Evolutionary conservation across 1,140 invertebrate species (phyloP).

Genomic region (Drosophila seguyi): DNA sequence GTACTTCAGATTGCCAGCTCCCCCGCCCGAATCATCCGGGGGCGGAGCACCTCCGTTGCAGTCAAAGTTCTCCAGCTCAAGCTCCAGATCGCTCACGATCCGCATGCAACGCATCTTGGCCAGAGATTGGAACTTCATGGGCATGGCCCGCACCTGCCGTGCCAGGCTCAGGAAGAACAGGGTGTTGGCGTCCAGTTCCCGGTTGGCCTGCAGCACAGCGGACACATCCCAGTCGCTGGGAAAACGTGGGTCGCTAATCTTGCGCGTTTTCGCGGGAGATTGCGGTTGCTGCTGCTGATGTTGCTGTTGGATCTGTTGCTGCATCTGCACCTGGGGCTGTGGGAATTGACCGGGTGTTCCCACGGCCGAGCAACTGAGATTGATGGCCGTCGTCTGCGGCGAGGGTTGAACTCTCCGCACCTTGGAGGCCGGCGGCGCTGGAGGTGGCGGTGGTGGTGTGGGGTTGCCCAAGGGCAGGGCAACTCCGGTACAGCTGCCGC

Average conservation of each 20-base stretch:
- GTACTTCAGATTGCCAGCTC: constrained; percentile 64
- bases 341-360: constrained; percentile 8
- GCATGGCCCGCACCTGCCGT: constrained; percentile 77
- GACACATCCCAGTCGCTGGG: constrained; percentile 74
- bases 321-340: constrained; percentile 10
- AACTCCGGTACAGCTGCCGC: constrained; percentile 8
- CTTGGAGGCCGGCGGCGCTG: constrained; percentile 65
- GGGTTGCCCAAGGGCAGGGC: constrained; percentile 42
- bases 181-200: constrained; percentile 80
- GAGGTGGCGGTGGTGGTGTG: constrained; percentile 48
- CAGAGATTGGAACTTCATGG: constrained; percentile 79
- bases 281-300: constrained; percentile 32
- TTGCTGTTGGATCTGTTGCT: constrained; percentile 15
- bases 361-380: constrained; percentile 67
- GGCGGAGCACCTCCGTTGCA: constrained; percentile 64
- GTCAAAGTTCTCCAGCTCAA: constrained; percentile 79
- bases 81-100: constrained; percentile 80
- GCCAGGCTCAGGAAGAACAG: constrained; percentile 81
- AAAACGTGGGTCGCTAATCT: constrained; percentile 62
- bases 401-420: constrained; percentile 78
- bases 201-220: constrained; percentile 77
- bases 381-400: constrained; percentile 77
- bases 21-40: constrained; percentile 56
- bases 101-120: constrained; percentile 85
- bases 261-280: constrained; percentile 70